Evolutionary conservation across 2,113 vertebrate species (phyloP).

Genomic region (Heterocephalus glaber): DNA sequence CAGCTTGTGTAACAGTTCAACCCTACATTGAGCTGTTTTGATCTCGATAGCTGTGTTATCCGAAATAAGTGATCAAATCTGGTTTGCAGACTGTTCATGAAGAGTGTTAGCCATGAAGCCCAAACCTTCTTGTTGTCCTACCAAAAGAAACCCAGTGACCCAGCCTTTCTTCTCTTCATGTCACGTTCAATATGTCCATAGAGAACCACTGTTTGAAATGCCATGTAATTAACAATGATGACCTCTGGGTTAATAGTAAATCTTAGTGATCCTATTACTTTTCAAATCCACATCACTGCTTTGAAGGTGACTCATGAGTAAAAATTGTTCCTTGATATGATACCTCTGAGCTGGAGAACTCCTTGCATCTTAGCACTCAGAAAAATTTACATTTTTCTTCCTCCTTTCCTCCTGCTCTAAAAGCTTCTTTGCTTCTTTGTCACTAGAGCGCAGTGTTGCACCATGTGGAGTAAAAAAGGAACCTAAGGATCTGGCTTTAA

Average conservation of each 20-base stretch:
- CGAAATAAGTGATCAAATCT: not conserved
- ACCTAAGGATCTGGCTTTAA: not conserved
- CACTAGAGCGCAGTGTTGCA: conserved; percentile 80
- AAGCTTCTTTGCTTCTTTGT: not conserved
- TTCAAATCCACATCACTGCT: not conserved
- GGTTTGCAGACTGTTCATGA: not conserved
- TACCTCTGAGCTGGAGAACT: conserved; percentile 36
- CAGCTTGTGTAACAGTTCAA: not conserved
- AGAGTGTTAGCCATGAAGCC: not conserved
- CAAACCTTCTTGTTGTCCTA: not conserved
- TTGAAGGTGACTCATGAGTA: conserved; percentile 42
- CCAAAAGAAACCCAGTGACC: not conserved
- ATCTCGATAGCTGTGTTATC: not conserved
- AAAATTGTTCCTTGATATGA: conserved; percentile 41
- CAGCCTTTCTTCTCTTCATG: not conserved
- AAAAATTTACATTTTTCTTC: conserved; percentile 22
- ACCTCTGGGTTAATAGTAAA: not conserved
- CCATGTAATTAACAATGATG: not conserved
- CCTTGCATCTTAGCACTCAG: not conserved
- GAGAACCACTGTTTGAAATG: not conserved
- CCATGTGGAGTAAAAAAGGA: conserved; percentile 15
- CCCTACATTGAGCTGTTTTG: not conserved
- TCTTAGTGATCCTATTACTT: not conserved
- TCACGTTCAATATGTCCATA: not conserved
- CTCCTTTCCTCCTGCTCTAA: not conserved